phyloP scores from a whole-genome alignment of 2,113 vertebrate species.

The Suricata suricatta region DNA sequence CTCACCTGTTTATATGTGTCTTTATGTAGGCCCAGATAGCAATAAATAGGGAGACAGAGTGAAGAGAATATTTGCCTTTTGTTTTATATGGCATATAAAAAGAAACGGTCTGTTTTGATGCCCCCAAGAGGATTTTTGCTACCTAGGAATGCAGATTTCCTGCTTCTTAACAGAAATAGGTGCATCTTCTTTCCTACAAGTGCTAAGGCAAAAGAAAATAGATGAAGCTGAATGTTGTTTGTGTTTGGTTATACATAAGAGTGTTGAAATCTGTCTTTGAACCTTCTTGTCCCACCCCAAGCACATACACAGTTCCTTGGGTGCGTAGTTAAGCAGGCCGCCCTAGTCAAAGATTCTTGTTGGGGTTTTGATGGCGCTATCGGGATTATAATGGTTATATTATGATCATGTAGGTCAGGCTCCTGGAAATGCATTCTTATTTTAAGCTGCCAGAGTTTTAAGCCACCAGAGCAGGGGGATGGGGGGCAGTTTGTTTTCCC shows the following conservation, averaged over 20 bases:
- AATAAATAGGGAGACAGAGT: background rate
- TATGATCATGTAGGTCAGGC: background rate
- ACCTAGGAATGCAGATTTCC: background rate
- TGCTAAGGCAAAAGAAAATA: slow-evolving; percentile 20
- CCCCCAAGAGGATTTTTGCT: slow-evolving; percentile 38
- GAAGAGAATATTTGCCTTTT: slow-evolving; percentile 32
- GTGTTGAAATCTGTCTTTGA: slow-evolving; percentile 49
- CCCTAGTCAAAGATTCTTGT: background rate
- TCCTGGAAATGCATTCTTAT: slow-evolving; percentile 50
- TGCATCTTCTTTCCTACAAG: background rate
- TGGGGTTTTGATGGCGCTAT: background rate
- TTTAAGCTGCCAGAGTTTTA: slow-evolving; percentile 53
- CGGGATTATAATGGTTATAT: background rate
- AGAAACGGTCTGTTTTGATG: slow-evolving; percentile 25
- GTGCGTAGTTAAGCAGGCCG: slow-evolving; percentile 27
- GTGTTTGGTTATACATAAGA: slow-evolving; percentile 32
- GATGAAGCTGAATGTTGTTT: background rate
- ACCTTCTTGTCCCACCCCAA: background rate
- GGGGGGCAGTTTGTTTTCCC: background rate
- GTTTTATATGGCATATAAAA: slow-evolving; percentile 60
- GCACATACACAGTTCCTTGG: background rate
- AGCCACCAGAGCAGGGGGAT: background rate
- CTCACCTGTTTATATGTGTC: background rate
- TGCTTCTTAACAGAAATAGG: slow-evolving; percentile 20
- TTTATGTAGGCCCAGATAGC: slow-evolving; percentile 5